Evolutionary conservation across 53 echinoderm and acorn worm species (phyloP).

Genomic region (Pentamera pediparva): DNA sequence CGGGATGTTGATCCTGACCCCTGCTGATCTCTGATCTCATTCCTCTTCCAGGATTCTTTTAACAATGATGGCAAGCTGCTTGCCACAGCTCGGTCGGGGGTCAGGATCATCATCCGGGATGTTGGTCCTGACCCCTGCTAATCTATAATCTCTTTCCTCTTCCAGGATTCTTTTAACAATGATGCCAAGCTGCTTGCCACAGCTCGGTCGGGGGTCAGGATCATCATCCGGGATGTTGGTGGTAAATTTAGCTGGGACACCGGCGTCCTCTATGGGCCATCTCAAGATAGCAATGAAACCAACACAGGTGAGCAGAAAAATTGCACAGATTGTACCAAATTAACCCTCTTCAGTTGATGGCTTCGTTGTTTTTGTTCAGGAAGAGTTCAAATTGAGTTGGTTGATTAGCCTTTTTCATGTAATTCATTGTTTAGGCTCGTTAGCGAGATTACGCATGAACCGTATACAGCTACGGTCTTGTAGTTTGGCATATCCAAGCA

Average conservation of each 20-base stretch:
- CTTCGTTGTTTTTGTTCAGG: not conserved
- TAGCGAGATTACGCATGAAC: no score
- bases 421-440: no score
- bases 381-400: not conserved
- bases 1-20: no score
- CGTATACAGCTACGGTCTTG: no score
- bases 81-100: slow-evolving; percentile 65
- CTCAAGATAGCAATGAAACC: slow-evolving; percentile 26
- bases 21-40: no score
- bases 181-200: slow-evolving; percentile 49
- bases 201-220: slow-evolving; percentile 67
- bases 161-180: slow-evolving; percentile 2
- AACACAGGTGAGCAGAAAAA: slow-evolving; percentile 44
- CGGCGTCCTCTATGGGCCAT: slow-evolving; percentile 76
- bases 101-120: slow-evolving; percentile 67
- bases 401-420: no score
- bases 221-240: slow-evolving; percentile 63
- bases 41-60: not conserved
- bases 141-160: no score
- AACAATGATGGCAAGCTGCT: slow-evolving; percentile 39
- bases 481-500: no score
- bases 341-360: not conserved
- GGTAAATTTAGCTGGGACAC: slow-evolving; percentile 94
- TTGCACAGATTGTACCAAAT: not conserved
- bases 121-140: no score